Evolutionary conservation across 2,888 invertebrate species (phyloP).

Genomic region (Aspidapion aeneum): DNA sequence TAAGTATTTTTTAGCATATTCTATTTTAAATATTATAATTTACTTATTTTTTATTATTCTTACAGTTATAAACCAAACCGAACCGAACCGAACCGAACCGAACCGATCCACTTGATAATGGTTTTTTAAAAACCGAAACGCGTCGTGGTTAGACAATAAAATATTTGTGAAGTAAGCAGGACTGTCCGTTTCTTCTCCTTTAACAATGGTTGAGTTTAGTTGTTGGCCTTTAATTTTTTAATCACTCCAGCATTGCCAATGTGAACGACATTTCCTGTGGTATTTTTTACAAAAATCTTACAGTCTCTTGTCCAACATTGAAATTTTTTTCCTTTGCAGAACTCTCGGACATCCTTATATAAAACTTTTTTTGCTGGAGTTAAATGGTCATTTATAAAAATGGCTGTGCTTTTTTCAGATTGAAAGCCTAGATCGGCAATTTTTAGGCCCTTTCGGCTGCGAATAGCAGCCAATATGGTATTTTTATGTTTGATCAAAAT

Average conservation of each 20-base stretch:
- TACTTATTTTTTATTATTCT: no score
- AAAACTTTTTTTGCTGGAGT: neutral
- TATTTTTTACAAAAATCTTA: neutral
- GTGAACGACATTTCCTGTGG: neutral
- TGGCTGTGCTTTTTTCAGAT: neutral
- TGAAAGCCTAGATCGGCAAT: neutral
- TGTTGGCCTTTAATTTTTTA: neutral
- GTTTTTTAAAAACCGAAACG: no score
- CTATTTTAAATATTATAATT: no score
- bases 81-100: no score
- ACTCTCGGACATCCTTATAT: neutral
- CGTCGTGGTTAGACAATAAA: no score
- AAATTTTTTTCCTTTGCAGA: neutral
- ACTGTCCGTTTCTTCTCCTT: no score
- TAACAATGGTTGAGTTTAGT: no score
- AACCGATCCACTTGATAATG: no score
- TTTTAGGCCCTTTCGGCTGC: neutral
- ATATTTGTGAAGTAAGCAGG: no score
- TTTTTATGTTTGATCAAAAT: neutral
- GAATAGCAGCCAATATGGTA: neutral
- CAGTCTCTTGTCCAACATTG: neutral
- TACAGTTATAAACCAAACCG: no score
- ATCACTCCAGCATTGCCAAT: neutral
- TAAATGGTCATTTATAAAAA: neutral
- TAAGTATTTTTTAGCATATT: no score